These are phyloP conservation scores for Pomatorhinus ruficollis DNA, from an alignment of 2,113 vertebrate species.

Conservation along the genomic window DNA sequence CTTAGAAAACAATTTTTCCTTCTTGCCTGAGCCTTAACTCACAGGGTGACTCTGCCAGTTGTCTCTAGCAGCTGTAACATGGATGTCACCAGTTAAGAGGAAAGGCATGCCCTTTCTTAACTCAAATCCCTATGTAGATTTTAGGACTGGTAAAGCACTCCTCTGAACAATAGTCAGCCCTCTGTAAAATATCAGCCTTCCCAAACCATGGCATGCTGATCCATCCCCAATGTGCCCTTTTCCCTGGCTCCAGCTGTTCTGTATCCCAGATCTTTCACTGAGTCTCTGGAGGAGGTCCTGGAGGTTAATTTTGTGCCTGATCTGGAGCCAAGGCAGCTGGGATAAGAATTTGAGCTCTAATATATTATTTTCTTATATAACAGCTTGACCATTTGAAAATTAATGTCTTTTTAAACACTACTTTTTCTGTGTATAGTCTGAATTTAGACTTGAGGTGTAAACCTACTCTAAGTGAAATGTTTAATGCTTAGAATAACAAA, in stretches of 20 bases:
- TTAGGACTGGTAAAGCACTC: not conserved
- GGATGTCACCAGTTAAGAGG: not conserved
- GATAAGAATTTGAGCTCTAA: not conserved
- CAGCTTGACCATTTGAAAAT: not conserved
- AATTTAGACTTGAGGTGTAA: not conserved
- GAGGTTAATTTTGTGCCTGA: not conserved
- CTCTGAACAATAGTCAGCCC: not conserved
- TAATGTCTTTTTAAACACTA: not conserved
- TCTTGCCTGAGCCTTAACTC: conserved; percentile 16
- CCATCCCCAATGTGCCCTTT: not conserved
- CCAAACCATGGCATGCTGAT: not conserved
- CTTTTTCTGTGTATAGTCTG: not conserved
- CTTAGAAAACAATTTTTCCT: conserved; percentile 10
- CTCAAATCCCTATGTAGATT: not conserved
- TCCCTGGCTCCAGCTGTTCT: not conserved
- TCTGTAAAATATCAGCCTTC: not conserved
- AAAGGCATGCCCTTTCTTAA: not conserved
- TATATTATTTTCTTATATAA: not conserved
- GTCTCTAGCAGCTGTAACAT: not conserved
- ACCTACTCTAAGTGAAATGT: not conserved
- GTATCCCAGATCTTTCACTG: not conserved
- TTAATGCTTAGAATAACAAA: not conserved
- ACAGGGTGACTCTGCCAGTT: not conserved
- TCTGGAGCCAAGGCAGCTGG: not conserved
- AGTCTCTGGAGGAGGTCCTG: not conserved